phyloP scores from a whole-genome alignment of 2,797 vertebrate genomes.

The Syngnathus acus region DNA sequence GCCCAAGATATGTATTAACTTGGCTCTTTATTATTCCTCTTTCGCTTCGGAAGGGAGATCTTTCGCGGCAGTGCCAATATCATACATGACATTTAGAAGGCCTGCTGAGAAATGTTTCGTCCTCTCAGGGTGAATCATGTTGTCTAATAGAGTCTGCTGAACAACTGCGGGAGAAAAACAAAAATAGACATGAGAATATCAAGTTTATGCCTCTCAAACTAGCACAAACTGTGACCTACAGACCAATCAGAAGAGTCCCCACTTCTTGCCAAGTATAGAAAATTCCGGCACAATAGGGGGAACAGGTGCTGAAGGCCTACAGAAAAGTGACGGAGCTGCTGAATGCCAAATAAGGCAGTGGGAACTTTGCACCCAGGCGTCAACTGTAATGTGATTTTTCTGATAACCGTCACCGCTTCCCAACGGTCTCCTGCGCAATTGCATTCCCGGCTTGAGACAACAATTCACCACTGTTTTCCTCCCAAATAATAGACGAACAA shows the following conservation, averaged over 20 bases:
- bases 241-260: conserved; percentile 22
- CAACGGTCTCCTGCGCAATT: conserved; percentile 11
- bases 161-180: conserved; percentile 12
- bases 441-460: conserved; percentile 2
- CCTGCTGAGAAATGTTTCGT: conserved; percentile 47
- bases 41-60: conserved; percentile 49
- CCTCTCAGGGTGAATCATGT: conserved; percentile 50
- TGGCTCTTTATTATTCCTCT: conserved; percentile 57
- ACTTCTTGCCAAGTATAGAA: conserved; percentile 78
- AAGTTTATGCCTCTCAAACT: conserved; percentile 22
- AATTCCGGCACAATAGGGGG: conserved; percentile 71
- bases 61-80: conserved; percentile 52
- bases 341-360: conserved; percentile 71
- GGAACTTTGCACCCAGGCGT: conserved; percentile 48
- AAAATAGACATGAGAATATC: conserved; percentile 16
- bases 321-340: conserved; percentile 61
- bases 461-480: conserved; percentile 19
- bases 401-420: conserved; percentile 29
- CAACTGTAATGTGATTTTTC: conserved; percentile 43
- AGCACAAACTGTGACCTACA: conserved; percentile 47
- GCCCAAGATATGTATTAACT: conserved; percentile 69
- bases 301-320: conserved; percentile 72
- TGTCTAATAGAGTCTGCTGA: conserved; percentile 42
- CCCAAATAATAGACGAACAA: conserved; percentile 37
- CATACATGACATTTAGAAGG: conserved; percentile 55